A percentile compares a stretch with the other conserved stretches of the same genome.
Evolutionary conservation across 1,140 invertebrate species (phyloP).

Genomic region (Heliconius himera): DNA sequence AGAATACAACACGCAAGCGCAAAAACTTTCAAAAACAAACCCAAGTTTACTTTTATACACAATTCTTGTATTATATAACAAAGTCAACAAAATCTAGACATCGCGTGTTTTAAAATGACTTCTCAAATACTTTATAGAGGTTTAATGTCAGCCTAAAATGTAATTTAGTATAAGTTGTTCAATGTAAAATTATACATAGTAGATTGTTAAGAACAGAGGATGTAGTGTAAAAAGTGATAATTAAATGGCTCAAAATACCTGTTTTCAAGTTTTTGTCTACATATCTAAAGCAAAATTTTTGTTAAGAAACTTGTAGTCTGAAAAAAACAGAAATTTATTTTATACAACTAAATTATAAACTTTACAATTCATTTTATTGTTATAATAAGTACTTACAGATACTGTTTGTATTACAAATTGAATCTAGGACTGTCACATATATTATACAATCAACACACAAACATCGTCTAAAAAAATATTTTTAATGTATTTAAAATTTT

Average conservation of each 20-base stretch:
- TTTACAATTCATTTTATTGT: no score
- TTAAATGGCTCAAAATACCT: not conserved
- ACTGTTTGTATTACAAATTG: not conserved
- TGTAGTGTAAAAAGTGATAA: not conserved
- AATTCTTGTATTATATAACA: constrained; percentile 14
- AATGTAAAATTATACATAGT: not conserved
- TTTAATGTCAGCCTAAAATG: not conserved
- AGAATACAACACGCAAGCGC: constrained; percentile 34
- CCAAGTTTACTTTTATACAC: not conserved
- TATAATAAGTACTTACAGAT: not conserved
- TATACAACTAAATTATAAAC: no score
- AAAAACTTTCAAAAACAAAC: constrained; percentile 31
- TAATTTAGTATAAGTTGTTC: constrained; percentile 8
- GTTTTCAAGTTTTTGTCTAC: not conserved
- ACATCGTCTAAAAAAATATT: not conserved
- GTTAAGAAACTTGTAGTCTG: no score
- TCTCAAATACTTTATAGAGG: not conserved
- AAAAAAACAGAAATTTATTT: not conserved
- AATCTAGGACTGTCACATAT: not conserved
- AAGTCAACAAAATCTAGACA: constrained; percentile 30
- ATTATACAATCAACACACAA: no score
- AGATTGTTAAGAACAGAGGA: not conserved
- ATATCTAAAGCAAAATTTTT: not conserved
- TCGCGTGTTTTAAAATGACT: constrained; percentile 22
- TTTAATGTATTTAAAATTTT: no score